Conservation (phyloP, 2,113 vertebrate species). For the Copsychus sechellarum region DNA sequence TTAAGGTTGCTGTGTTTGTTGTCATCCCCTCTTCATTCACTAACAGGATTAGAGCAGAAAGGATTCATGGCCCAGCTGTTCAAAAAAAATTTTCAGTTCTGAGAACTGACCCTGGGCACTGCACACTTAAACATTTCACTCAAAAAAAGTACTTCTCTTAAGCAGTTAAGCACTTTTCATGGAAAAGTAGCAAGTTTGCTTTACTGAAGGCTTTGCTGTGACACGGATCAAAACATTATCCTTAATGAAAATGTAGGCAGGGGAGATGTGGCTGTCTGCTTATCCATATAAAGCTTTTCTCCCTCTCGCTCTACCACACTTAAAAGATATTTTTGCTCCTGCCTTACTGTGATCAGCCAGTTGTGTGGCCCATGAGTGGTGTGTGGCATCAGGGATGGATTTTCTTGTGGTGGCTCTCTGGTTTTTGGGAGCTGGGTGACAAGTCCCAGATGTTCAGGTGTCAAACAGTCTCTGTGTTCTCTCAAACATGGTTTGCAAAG, state of each 20-base stretch:
- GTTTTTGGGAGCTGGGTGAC: neutral
- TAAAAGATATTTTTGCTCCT: neutral
- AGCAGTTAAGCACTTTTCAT: neutral
- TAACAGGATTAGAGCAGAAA: neutral
- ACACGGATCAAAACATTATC: neutral
- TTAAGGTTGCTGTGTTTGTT: neutral
- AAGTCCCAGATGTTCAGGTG: conserved; percentile 30
- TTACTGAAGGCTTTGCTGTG: neutral
- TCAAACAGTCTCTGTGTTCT: neutral
- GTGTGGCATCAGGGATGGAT: neutral
- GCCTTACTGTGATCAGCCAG: neutral
- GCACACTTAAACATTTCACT: neutral
- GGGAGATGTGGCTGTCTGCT: neutral
- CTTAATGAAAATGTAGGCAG: neutral
- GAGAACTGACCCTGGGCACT: neutral
- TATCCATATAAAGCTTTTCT: neutral
- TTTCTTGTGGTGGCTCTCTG: neutral
- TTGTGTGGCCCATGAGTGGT: neutral
- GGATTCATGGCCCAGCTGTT: neutral
- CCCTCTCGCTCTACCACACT: neutral
- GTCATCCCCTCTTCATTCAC: neutral
- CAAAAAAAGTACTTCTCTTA: neutral
- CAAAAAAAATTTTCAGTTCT: neutral
- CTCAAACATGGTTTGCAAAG: neutral
- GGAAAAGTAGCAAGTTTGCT: neutral